phyloP scores from a whole-genome alignment of 2,113 vertebrate species.

The Chroicocephalus ridibundus region DNA sequence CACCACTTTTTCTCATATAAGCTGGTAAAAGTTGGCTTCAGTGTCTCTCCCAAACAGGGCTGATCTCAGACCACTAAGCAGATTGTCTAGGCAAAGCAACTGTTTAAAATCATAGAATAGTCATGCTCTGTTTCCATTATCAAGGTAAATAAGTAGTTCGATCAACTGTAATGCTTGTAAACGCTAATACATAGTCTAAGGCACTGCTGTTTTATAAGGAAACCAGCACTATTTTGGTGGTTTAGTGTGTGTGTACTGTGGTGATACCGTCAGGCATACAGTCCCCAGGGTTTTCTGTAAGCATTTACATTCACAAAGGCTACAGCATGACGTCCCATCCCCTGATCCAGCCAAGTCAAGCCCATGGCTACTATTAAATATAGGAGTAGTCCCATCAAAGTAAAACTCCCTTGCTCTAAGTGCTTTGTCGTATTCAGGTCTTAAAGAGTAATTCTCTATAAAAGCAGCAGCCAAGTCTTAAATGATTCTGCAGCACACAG shows the following conservation, averaged over 20 bases:
- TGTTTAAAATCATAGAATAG: neutral
- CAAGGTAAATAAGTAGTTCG: neutral
- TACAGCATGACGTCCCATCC: neutral
- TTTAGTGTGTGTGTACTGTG: neutral
- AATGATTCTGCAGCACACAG: constrained; percentile 28
- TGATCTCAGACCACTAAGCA: neutral
- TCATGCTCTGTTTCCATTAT: neutral
- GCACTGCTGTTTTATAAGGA: neutral
- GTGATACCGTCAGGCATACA: neutral
- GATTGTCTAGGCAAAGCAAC: neutral
- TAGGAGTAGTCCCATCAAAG: neutral
- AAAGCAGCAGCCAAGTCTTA: constrained; percentile 50
- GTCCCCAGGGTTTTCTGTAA: neutral
- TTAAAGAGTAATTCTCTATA: constrained; percentile 28
- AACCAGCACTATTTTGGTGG: neutral
- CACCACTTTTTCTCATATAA: neutral
- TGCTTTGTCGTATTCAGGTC: neutral
- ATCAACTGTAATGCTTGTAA: neutral
- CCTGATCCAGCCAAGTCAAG: neutral
- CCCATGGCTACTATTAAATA: constrained; percentile 1
- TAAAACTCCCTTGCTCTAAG: neutral
- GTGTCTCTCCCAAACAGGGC: neutral
- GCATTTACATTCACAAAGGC: neutral
- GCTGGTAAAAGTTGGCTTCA: neutral
- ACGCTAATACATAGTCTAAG: neutral